Evolutionary conservation across 2,113 vertebrate species (phyloP).

Genomic region (Hirundichthys speculiger): DNA sequence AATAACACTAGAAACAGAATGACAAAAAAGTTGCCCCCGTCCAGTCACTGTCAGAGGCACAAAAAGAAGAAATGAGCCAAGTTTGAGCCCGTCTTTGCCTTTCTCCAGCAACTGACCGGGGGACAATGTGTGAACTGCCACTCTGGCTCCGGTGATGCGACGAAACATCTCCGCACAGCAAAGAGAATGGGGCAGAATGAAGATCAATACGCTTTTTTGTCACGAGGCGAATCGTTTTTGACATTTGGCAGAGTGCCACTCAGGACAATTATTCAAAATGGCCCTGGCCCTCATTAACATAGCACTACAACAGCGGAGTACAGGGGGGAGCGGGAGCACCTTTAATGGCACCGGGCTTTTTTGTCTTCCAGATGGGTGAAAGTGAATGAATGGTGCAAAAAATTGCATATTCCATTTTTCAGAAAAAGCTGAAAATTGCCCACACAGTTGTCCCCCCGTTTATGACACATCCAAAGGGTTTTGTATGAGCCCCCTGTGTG

Average conservation of each 20-base stretch:
- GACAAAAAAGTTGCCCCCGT: slow-evolving; percentile 4
- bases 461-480: slow-evolving; percentile 20
- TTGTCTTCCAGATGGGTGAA: slow-evolving; percentile 41
- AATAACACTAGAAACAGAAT: background rate
- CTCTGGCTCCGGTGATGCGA: slow-evolving; percentile 55
- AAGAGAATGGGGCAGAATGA: slow-evolving; percentile 74
- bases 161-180: slow-evolving; percentile 59
- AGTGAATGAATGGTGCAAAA: slow-evolving; percentile 24
- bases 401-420: slow-evolving; percentile 22
- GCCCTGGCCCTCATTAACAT: slow-evolving; percentile 70
- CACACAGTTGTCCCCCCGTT: slow-evolving; percentile 1
- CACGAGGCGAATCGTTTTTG: slow-evolving; percentile 80
- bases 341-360: slow-evolving; percentile 44
- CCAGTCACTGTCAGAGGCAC: too few species aligned
- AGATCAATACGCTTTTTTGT: slow-evolving; percentile 75
- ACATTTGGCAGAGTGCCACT: slow-evolving; percentile 76
- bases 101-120: slow-evolving; percentile 40
- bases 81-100: slow-evolving; percentile 30
- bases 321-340: slow-evolving; percentile 32
- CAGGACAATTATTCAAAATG: slow-evolving; percentile 78
- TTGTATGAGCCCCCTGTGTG: slow-evolving; percentile 10
- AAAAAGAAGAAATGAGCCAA: slow-evolving; percentile 4
- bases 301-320: slow-evolving; percentile 55
- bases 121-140: slow-evolving; percentile 73
- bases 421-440: slow-evolving; percentile 20